These are phyloP conservation scores for Micromys minutus DNA, from an alignment of 2,113 vertebrate species.

Conservation along the genomic window DNA sequence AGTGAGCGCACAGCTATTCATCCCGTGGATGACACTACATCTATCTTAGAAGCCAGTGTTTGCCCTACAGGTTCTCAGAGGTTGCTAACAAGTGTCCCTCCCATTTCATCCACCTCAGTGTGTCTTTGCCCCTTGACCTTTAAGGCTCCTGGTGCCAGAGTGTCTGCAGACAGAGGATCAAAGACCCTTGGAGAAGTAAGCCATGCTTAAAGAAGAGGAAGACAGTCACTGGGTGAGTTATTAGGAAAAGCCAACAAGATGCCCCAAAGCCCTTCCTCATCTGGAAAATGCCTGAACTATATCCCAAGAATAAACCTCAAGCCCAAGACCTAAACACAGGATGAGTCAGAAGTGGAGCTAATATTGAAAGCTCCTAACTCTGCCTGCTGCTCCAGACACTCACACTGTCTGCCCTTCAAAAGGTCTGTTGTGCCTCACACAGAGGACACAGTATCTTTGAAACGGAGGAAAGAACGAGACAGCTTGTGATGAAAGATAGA, in stretches of 20 bases:
- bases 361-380: background rate
- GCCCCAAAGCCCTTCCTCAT: constrained; percentile 45
- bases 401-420: background rate
- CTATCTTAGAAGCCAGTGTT: constrained; percentile 39
- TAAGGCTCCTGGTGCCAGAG: constrained; percentile 79
- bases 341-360: constrained; percentile 22
- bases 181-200: constrained; percentile 62
- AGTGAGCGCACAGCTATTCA: constrained; percentile 55
- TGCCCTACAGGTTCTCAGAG: background rate
- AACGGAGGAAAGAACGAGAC: background rate
- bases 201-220: constrained; percentile 54
- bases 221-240: constrained; percentile 57
- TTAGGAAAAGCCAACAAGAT: constrained; percentile 60
- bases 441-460: constrained; percentile 45
- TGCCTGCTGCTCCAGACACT: background rate
- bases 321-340: constrained; percentile 52
- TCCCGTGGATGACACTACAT: constrained; percentile 60
- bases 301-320: constrained; percentile 64
- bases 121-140: constrained; percentile 73
- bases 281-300: constrained; percentile 69
- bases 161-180: constrained; percentile 75
- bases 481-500: background rate
- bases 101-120: constrained; percentile 55
- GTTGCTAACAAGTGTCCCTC: constrained; percentile 59
- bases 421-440: background rate